Evolutionary conservation across 1,140 invertebrate species (phyloP), one percentile per base, ranked within the genome.

Genomic region (Drosophila elegans): DNA sequence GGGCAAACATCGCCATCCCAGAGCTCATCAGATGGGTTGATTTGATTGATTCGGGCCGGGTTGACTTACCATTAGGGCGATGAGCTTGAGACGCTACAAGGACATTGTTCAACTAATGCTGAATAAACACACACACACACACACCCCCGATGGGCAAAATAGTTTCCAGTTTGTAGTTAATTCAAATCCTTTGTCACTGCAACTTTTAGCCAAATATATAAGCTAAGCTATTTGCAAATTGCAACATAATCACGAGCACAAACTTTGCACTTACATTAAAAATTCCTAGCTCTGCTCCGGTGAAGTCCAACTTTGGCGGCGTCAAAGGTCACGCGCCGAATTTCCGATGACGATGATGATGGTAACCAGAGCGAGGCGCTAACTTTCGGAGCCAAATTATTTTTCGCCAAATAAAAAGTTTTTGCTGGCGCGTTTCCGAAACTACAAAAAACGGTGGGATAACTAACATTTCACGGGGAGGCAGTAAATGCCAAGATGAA

Each of bases 11-110:
- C 51, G 27, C 49, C 45, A 59, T 49, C 51, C 39, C 49, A 4
- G 13, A 13, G 38, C 39, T 32, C 32, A 6, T 27, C 13, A 21
- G 16, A 55, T 56, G 42, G 42, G 53, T 46, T 38, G 56, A 76
- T 73, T 85, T 85, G 81, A 85, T 86, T 78, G 82, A 86, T 85
- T 60, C 53, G 74, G 45, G 85, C 53, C 68, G 45, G 85, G 82
- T 85, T 86, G 64, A 78, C 74, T 78, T 75, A 81, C 81, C 82
- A 81, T 86, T 85, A 78, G 45, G 38, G 44, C 13, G 46, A 60
- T 67, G 57, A 64, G 13, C 10, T 66, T n/a, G 11, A 45, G 29
- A 27, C 29, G 12, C 4, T 9, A 9, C 39, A n/a, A 41, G 39
- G 27, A 38, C 13, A 10, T 51, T 41, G 38, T 64, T 66, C 1